Conservation (phyloP, 2,113 vertebrate species). For the Laterallus jamaicensis region DNA sequence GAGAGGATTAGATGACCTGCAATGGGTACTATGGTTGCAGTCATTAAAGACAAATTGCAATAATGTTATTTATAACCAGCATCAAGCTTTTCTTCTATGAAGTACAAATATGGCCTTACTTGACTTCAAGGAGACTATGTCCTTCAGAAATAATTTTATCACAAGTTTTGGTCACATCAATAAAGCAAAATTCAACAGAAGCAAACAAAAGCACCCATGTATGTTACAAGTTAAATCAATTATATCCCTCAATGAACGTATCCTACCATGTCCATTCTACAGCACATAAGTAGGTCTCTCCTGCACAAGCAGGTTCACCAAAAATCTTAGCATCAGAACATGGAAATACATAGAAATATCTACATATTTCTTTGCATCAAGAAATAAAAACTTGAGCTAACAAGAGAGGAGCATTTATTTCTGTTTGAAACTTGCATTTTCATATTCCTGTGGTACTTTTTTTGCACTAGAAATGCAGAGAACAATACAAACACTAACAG, state of each 20-base stretch:
- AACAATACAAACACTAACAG: neutral
- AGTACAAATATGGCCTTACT: neutral
- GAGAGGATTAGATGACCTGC: neutral
- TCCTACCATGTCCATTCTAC: accelerated
- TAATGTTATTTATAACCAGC: neutral
- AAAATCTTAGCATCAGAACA: neutral
- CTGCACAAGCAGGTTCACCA: neutral
- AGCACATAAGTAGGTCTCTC: neutral
- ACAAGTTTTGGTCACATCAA: neutral
- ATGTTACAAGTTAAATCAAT: neutral
- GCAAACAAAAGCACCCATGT: neutral
- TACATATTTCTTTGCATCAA: neutral
- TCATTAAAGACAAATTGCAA: neutral
- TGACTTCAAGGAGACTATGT: neutral
- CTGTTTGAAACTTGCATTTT: neutral
- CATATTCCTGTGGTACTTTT: neutral
- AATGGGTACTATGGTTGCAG: neutral
- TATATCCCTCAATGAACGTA: neutral
- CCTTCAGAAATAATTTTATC: neutral
- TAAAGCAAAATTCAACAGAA: neutral
- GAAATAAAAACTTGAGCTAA: neutral
- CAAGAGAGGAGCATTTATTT: neutral
- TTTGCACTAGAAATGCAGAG: neutral
- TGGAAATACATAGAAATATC: neutral
- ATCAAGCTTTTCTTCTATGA: neutral